phyloP scores from a whole-genome alignment of 2,797 vertebrate genomes.

The Microchirus variegatus region DNA sequence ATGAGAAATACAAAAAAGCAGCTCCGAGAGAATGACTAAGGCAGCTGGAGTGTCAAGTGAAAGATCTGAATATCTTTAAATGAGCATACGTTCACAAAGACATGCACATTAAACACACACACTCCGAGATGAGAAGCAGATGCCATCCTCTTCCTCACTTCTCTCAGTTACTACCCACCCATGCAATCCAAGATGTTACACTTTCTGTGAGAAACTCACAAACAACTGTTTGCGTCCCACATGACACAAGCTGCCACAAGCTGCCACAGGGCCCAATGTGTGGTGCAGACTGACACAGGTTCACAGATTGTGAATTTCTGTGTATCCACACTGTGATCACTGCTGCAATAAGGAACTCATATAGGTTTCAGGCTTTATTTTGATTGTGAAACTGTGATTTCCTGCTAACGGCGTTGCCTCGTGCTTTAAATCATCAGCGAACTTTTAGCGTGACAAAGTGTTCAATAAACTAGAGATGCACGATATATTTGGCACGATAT shows the following conservation, averaged over 20 bases:
- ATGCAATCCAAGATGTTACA: conserved; percentile 50
- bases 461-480: too few species aligned
- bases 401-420: too few species aligned
- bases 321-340: conserved; percentile 20
- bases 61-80: conserved; percentile 44
- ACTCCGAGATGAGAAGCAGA: conserved; percentile 43
- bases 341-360: not conserved
- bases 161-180: conserved; percentile 35
- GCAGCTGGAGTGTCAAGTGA: conserved; percentile 21
- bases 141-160: conserved; percentile 34
- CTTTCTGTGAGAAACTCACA: conserved; percentile 47
- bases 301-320: conserved; percentile 6
- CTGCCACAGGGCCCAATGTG: not conserved
- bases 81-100: conserved; percentile 29
- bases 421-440: too few species aligned
- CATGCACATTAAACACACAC: conserved; percentile 4
- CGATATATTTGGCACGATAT: too few species aligned
- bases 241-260: conserved; percentile 21
- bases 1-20: conserved; percentile 39
- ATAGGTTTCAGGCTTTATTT: not conserved
- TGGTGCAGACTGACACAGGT: not conserved
- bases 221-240: conserved; percentile 48
- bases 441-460: too few species aligned
- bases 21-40: conserved; percentile 26
- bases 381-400: conserved; percentile 20